Conservation (phyloP, 2,797 vertebrate genomes). For the Phoxinus dragarum region DNA sequence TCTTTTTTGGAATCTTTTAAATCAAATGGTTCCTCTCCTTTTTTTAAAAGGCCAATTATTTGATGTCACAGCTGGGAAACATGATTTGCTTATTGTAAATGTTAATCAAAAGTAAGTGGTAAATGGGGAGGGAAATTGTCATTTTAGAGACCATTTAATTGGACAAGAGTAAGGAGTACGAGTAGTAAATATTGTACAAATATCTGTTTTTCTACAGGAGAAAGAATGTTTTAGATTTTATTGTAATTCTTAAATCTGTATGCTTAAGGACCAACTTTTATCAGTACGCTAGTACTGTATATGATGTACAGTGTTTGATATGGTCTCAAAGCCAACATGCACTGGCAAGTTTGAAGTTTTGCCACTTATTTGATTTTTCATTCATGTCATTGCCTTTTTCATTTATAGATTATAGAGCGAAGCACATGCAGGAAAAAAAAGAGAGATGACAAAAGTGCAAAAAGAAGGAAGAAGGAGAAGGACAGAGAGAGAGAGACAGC, state of each 20-base stretch:
- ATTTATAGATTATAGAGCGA: slow-evolving; percentile 29
- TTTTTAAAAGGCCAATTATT: background rate
- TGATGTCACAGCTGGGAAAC: background rate
- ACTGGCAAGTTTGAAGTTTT: background rate
- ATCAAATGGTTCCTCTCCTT: background rate
- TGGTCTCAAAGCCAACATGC: slow-evolving; percentile 1
- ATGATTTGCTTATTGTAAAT: background rate
- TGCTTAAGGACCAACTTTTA: background rate
- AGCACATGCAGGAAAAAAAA: slow-evolving; percentile 1
- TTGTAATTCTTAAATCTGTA: background rate
- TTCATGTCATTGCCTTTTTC: slow-evolving; percentile 4
- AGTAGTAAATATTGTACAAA: background rate
- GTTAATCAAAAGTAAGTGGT: background rate
- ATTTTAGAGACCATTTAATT: background rate
- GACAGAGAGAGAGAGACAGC: slow-evolving; percentile 38
- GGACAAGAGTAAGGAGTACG: background rate
- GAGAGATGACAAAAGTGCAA: background rate
- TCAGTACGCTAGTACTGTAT: background rate
- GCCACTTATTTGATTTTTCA: slow-evolving; percentile 9
- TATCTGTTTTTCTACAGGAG: background rate
- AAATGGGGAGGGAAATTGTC: background rate
- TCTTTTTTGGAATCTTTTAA: background rate
- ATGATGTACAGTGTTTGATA: background rate
- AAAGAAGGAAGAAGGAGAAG: slow-evolving; percentile 27
- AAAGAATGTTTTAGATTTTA: background rate